Base-by-base conservation (phyloP, 1,140 invertebrate species). In the Ganaspis sp. region DNA sequence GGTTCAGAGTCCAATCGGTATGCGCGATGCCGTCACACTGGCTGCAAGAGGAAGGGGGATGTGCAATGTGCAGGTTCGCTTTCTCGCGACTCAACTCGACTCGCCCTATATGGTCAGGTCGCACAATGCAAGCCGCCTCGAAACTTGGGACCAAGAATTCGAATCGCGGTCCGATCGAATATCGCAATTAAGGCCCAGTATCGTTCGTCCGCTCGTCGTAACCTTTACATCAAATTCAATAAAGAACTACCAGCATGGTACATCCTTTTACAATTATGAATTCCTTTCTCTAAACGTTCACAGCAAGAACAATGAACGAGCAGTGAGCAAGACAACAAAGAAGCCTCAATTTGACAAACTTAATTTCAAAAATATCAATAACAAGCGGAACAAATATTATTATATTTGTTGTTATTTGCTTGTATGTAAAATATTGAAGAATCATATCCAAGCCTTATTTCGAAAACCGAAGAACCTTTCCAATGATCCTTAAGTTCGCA, bases 81-180 rank as follows among this genome's bases (percentile, higher is more conserved):
- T 64, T 64, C 58, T 64, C 58, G 58, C 58, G 23, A 64, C 54
- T 64, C 23, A 29, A n/a, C 21, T 64, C 58, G 26, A 64, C 58
- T 64, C 23, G 45, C 45, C 45, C 45, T 49, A 49, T 49, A 49
- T 49, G 45, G 45, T 49, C 45, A 6, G 45, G 45, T 49, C 45
- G 45, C 45, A 49, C 45, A 49, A 49, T 49, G 45, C 45, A 49
- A 49, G 45, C 45, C 17, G 45, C n/a, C 3, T 49, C 45, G 45
- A 64, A 64, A 64, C 58, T 26, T 64, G 58, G 23, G 58, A 64
- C 23, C n/a, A 9, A 9, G 58, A 64, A 64, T 64, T 64, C 58
- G 58, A 64, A 64, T 64, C 58, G 58, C 12, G 58, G 58, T n/a
- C 58, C 58, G 58, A 64, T 64, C 58, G n/a, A 64, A 64, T 64